These are phyloP conservation scores for Triplophysa rosa DNA, from an alignment of 2,113 vertebrate species.

Conservation along the genomic window DNA sequence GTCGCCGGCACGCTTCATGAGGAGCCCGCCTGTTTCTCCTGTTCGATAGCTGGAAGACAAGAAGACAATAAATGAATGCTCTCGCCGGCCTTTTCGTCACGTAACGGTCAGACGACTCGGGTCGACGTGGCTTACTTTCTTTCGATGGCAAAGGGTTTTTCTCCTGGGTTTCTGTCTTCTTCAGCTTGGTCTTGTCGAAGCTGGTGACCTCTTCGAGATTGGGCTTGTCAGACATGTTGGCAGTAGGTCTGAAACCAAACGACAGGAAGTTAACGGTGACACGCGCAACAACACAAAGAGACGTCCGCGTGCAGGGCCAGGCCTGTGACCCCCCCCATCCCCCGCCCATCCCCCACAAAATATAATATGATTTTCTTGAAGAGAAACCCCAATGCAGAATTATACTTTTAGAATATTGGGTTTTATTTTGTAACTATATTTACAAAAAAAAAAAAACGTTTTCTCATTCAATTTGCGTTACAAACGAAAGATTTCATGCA, in stretches of 20 bases:
- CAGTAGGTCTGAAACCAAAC: slow-evolving; percentile 61
- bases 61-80: background rate
- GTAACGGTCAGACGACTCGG: background rate
- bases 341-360: background rate
- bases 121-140: slow-evolving; percentile 80
- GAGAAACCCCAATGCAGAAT: background rate
- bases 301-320: background rate
- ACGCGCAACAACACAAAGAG: background rate
- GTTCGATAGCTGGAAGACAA: slow-evolving; percentile 83
- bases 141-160: slow-evolving; percentile 92
- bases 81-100: too few species aligned
- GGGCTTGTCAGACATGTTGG: slow-evolving; percentile 91
- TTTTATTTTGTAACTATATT: background rate
- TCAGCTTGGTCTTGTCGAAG: slow-evolving; percentile 93
- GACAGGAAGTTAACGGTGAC: slow-evolving; percentile 13
- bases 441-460: background rate
- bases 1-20: slow-evolving; percentile 71
- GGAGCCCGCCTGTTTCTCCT: slow-evolving; percentile 88
- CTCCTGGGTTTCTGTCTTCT: slow-evolving; percentile 90
- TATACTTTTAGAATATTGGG: background rate
- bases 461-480: too few species aligned
- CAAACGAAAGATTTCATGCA: background rate
- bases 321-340: background rate
- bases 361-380: background rate
- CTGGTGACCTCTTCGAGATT: slow-evolving; percentile 83